Conservation (phyloP, 2,888 invertebrate genomes). For the Mycalesis mineus region DNA sequence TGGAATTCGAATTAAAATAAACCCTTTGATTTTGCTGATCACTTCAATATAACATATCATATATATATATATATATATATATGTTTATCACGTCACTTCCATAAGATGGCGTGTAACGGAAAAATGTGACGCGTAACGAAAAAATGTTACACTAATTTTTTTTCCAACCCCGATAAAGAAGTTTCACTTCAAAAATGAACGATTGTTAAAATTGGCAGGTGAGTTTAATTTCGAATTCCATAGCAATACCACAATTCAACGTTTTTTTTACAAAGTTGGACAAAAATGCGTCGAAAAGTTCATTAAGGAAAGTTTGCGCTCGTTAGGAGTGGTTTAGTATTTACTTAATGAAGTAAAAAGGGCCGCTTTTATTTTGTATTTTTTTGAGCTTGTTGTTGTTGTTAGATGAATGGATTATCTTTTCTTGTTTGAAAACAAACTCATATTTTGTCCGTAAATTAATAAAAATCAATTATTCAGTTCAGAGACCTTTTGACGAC, state of each 20-base stretch:
- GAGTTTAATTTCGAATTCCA: not conserved
- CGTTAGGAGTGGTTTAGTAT: conserved; percentile 6
- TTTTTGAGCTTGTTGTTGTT: not conserved
- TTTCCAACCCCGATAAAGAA: too few relatives aligned
- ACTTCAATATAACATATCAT: too few relatives aligned
- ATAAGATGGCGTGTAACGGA: too few relatives aligned
- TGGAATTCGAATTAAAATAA: too few relatives aligned
- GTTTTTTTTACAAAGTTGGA: not conserved
- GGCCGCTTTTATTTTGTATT: not conserved
- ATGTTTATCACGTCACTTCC: too few relatives aligned
- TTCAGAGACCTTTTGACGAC: too few relatives aligned
- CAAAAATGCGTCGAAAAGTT: conserved; percentile 1
- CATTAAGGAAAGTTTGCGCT: conserved; percentile 2
- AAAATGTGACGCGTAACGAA: too few relatives aligned
- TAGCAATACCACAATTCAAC: not conserved
- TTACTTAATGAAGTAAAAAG: conserved; percentile 7
- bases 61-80: too few relatives aligned
- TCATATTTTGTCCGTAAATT: not conserved
- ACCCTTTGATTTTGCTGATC: too few relatives aligned
- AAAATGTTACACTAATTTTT: too few relatives aligned
- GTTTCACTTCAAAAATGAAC: too few relatives aligned
- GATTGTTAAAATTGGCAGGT: not conserved
- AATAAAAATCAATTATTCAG: too few relatives aligned
- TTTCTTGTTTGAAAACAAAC: not conserved
- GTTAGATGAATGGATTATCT: not conserved